phyloP scores from a whole-genome alignment of 1,140 invertebrate species.

The Achatina immaculata region DNA sequence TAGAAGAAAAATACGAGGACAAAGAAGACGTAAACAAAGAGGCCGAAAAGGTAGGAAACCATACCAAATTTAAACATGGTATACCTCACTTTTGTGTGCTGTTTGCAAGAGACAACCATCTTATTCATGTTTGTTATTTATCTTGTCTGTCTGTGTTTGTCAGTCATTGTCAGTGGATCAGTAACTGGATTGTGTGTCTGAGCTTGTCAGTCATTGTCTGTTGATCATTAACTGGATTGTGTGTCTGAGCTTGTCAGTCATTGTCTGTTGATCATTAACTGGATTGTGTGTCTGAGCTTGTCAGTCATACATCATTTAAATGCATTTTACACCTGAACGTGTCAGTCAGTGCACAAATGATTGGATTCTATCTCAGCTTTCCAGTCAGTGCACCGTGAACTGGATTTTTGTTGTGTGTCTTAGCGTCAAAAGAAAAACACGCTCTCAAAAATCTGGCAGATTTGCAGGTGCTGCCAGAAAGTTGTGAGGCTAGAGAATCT shows the following conservation, averaged over 20 bases:
- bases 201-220: not conserved
- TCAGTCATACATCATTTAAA: no score
- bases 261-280: not conserved
- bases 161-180: not conserved
- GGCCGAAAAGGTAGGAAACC: slow-evolving; percentile 6
- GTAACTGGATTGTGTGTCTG: not conserved
- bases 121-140: not conserved
- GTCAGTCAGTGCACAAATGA: no score
- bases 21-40: not conserved
- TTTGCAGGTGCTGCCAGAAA: no score
- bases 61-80: not conserved
- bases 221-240: not conserved
- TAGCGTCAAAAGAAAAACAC: no score
- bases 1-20: slow-evolving; percentile 1
- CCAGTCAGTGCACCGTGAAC: no score
- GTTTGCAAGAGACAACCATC: not conserved
- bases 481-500: no score
- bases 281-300: not conserved
- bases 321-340: no score
- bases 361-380: no score
- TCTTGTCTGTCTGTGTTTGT: not conserved
- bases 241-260: not conserved
- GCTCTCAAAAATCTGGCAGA: no score
- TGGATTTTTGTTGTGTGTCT: no score
- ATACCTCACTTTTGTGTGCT: not conserved